Base-by-base conservation (phyloP, 1,140 invertebrate genomes). In the Cheumatopsyche charites region DNA sequence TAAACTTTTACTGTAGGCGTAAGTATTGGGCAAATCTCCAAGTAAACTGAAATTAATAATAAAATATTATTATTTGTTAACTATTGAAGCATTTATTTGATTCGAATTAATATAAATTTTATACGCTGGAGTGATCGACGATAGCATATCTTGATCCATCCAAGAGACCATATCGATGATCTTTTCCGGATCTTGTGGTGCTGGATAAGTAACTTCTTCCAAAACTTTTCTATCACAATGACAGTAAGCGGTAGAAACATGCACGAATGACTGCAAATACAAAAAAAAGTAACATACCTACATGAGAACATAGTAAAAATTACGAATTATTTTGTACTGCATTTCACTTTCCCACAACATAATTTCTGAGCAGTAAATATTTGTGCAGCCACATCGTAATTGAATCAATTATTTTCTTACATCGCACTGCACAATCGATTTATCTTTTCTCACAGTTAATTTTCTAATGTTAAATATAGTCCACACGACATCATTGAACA, bases 241-340 rank as follows among this genome's bases (percentile, higher is more conserved):
- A 73, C 91, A 93, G 77, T 92, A 95, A 0, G 92, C 89, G 0
- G 93, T 95, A 1, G 92, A 94, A 0, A 94, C 87, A 77, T 95
- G 92, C 1, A 94, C 83, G 70, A 94, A 89, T 0, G 85, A 84
- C 85, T 87, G 75, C 0, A 76, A 79, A 70, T 52, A 71, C 2
- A 73, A 45, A 9, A 67, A 7, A 36, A 36, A 36, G 29, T 36
- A 36, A 36, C 3, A 36, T 36, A 36, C n/a, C n/a, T n/a, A n/a
- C n/a, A n/a, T n/a, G n/a, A n/a, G n/a, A n/a, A n/a, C 29, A 36
- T 9, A 4, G 29, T 36, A 9, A 36, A 36, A 4, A 4, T 36
- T 9, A 36, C 29, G 9, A 36, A 36, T 17, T 17, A 17, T 52
- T 52, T 52, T 36, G 29, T 7, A 52, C 6, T 17, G 7, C 15